phyloP scores from a whole-genome alignment of 2,888 invertebrate species.

The Drepanosiphum platanoidis region DNA sequence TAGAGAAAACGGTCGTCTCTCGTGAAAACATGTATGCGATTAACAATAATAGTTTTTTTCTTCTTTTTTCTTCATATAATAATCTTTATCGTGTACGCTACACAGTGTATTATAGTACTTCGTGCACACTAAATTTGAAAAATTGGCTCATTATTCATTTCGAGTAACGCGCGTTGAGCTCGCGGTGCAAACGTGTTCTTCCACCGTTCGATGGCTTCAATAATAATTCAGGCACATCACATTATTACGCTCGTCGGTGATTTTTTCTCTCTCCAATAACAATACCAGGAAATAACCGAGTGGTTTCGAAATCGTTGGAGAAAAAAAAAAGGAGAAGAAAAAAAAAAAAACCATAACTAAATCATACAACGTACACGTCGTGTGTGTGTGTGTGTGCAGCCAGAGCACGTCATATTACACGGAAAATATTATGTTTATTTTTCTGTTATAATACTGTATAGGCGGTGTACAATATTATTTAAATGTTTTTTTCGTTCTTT shows the following conservation, averaged over 20 bases:
- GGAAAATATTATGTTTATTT: constrained; percentile 9
- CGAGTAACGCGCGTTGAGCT: not conserved
- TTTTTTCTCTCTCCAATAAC: not conserved
- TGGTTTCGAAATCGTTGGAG: constrained; percentile 26
- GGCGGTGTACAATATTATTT: not conserved
- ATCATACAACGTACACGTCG: not conserved
- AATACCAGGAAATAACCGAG: constrained; percentile 31
- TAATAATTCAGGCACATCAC: constrained; percentile 10
- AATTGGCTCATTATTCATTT: constrained; percentile 39
- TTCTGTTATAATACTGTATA: constrained; percentile 11
- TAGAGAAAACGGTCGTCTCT: too few relatives aligned
- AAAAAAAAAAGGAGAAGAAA: too few relatives aligned
- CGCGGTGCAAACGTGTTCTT: constrained; percentile 12
- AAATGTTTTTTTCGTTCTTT: not conserved
- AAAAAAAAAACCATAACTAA: not conserved
- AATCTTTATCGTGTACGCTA: not conserved
- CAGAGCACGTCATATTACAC: too few relatives aligned
- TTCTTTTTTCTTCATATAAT: not conserved
- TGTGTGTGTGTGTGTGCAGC: not conserved
- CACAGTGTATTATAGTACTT: too few relatives aligned
- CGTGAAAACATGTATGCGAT: not conserved
- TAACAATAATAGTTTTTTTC: constrained; percentile 20
- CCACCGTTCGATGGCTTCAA: constrained; percentile 30
- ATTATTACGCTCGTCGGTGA: not conserved
- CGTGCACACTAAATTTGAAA: constrained; percentile 24